phyloP scores from a whole-genome alignment of 1,140 invertebrate species.

The Aphaenogaster rudis region DNA sequence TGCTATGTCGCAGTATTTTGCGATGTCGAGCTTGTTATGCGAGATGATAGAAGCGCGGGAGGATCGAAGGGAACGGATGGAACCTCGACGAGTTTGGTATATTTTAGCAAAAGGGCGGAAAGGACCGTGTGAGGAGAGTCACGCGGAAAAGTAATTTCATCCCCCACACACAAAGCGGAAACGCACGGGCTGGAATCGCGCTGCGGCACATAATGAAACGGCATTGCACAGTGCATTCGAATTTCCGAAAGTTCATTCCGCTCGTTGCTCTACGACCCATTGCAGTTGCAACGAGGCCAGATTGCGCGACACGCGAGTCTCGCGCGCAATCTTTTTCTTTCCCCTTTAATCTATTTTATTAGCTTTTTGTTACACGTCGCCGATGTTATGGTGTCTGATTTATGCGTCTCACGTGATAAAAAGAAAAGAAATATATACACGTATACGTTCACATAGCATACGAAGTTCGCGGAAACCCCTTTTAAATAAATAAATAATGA shows the following conservation, averaged over 20 bases:
- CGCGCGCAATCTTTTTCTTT: background rate
- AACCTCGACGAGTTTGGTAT: slow-evolving; percentile 31
- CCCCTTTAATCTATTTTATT: slow-evolving; percentile 30
- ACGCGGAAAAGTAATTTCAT: slow-evolving; percentile 53
- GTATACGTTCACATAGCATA: background rate
- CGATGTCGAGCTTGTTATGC: slow-evolving; percentile 16
- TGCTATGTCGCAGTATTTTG: background rate
- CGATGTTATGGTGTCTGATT: background rate
- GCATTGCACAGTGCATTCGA: slow-evolving; percentile 9
- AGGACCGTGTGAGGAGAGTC: slow-evolving; percentile 10
- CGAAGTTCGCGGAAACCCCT: background rate
- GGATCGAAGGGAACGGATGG: background rate
- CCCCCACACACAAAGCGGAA: slow-evolving; percentile 3
- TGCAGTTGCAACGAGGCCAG: slow-evolving; percentile 28
- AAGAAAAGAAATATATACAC: background rate
- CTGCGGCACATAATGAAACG: slow-evolving; percentile 48
- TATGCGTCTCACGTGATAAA: background rate
- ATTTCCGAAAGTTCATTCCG: slow-evolving; percentile 60
- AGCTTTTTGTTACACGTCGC: background rate
- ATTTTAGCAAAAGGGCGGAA: slow-evolving; percentile 37
- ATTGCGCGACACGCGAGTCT: slow-evolving; percentile 15
- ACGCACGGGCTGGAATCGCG: background rate
- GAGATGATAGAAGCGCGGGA: background rate
- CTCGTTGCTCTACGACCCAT: background rate
- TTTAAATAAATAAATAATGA: slow-evolving; percentile 30